A percentile compares a stretch with the other conserved stretches of the same genome.
Evolutionary conservation across 2,888 invertebrate genomes (phyloP).

Genomic region (Tanytarsus gracilentus): DNA sequence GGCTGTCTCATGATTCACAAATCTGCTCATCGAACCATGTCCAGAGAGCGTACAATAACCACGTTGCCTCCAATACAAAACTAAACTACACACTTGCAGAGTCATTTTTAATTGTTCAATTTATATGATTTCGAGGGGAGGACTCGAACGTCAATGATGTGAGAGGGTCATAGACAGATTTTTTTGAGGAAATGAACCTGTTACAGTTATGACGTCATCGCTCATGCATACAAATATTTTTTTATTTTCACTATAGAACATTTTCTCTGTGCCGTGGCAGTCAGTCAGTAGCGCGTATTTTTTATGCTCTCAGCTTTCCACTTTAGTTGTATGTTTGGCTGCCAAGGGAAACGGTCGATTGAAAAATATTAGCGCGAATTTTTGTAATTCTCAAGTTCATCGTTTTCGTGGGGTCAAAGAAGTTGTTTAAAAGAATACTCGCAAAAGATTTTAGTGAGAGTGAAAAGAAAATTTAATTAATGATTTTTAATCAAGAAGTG

Average conservation of each 20-base stretch:
- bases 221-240: background rate
- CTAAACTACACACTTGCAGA: background rate
- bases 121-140: too few relatives aligned
- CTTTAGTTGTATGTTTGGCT: constrained; percentile 24
- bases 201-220: background rate
- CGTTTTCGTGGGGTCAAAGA: background rate
- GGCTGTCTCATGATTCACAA: background rate
- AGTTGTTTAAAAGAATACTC: background rate
- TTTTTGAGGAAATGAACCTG: too few relatives aligned
- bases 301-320: background rate
- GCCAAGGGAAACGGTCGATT: constrained; percentile 23
- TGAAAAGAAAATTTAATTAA: too few relatives aligned
- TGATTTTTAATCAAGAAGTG: too few relatives aligned
- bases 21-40: constrained; percentile 13
- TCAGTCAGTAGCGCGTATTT: background rate
- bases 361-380: too few relatives aligned
- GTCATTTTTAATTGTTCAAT: too few relatives aligned
- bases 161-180: too few relatives aligned
- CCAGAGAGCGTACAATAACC: constrained; percentile 16
- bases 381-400: background rate
- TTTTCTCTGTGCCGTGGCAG: background rate
- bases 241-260: background rate
- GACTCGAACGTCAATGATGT: too few relatives aligned
- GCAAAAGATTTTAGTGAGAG: background rate
- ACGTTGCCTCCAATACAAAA: constrained; percentile 4